These are phyloP conservation scores for Drosophila melanogaster DNA, from an alignment of 1,140 invertebrate species.

Conservation along the genomic window Release_6_plus_ISO1_MT NC_004354.4:18992501-18993000, in stretches of 20 bases:
- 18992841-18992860: background rate
- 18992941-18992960: slow-evolving; percentile 23
- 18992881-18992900: slow-evolving; percentile 73
- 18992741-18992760: slow-evolving; percentile 56
- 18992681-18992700: slow-evolving; percentile 57
- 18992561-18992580: background rate
- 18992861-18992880: slow-evolving; percentile 10
- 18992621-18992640: slow-evolving; percentile 16
- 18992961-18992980: slow-evolving; percentile 1
- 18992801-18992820: no score
- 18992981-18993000: no score
- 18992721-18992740: slow-evolving; percentile 66
- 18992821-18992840: background rate
- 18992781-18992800: background rate
- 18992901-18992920: slow-evolving; percentile 73
- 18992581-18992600: slow-evolving; percentile 24
- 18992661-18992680: slow-evolving; percentile 32
- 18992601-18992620: slow-evolving; percentile 32
- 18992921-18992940: slow-evolving; percentile 58
- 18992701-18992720: slow-evolving; percentile 41
- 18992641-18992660: background rate
- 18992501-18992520: no score
- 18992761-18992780: background rate
- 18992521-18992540: no score
- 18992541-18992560: no score